These are phyloP conservation scores for Portevinia maculata DNA, from an alignment of 2,888 invertebrate species.

Conservation along the genomic window DNA sequence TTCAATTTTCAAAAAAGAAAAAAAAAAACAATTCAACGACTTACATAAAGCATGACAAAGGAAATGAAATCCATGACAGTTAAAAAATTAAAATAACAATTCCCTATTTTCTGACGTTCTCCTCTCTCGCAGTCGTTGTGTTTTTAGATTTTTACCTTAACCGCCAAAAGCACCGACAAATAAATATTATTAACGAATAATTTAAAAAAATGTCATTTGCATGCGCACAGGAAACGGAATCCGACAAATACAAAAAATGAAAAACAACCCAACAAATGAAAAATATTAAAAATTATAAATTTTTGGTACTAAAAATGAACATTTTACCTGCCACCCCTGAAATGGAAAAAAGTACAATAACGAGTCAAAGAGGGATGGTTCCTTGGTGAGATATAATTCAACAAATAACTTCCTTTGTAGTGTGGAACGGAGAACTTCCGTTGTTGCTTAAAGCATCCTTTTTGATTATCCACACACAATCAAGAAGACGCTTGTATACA, in stretches of 20 bases:
- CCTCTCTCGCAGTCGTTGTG: not conserved
- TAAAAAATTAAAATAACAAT: conserved; percentile 65
- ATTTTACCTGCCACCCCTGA: conserved; percentile 13
- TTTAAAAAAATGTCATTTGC: conserved; percentile 74
- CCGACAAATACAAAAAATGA: conserved; percentile 11
- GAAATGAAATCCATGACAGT: conserved; percentile 32
- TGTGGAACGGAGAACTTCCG: conserved; percentile 67
- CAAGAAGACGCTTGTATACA: conserved; percentile 34
- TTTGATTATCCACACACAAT: conserved; percentile 72
- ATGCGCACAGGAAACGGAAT: conserved; percentile 70
- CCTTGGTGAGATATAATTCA: conserved; percentile 57
- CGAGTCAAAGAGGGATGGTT: conserved; percentile 2
- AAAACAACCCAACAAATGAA: conserved; percentile 25
- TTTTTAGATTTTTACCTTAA: conserved; percentile 57
- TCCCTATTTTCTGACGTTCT: conserved; percentile 28
- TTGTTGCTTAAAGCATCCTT: conserved; percentile 73
- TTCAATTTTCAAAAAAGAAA: too few relatives aligned
- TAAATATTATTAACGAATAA: conserved; percentile 72
- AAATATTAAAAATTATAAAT: conserved; percentile 65
- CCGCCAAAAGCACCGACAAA: conserved; percentile 70
- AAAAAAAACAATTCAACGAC: too few relatives aligned
- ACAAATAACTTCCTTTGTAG: conserved; percentile 74
- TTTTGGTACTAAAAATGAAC: conserved; percentile 52
- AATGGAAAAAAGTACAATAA: not conserved
- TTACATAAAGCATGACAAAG: conserved; percentile 7